Percentiles rank a stretch among this genome's conserved stretches.
Conservation (phyloP, 2,888 invertebrate species). For the Arrhopalites spinosus region DNA sequence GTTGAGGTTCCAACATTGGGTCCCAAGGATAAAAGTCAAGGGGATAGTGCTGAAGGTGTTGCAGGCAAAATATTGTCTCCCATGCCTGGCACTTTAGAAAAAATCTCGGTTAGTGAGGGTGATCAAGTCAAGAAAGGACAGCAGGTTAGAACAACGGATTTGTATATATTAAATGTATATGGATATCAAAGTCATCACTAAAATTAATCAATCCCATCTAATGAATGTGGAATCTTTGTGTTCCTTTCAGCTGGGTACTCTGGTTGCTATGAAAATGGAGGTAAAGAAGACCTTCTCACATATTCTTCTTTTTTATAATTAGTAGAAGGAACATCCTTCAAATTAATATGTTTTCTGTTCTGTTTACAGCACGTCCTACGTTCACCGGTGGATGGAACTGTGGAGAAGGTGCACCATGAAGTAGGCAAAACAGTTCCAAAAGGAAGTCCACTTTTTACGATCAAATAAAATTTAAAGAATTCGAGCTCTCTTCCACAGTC, state of each 20-base stretch:
- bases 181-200: too few species aligned
- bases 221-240: too few species aligned
- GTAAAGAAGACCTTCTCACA: slow-evolving; percentile 59
- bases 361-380: slow-evolving; percentile 76
- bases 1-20: slow-evolving; percentile 70
- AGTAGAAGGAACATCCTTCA: too few species aligned
- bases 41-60: slow-evolving; percentile 64
- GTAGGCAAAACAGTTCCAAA: slow-evolving; percentile 84
- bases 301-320: too few species aligned
- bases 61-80: slow-evolving; percentile 76
- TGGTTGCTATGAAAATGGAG: slow-evolving; percentile 99
- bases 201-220: too few species aligned
- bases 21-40: slow-evolving; percentile 65
- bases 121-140: slow-evolving; percentile 85
- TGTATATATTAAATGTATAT: too few species aligned
- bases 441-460: slow-evolving; percentile 49
- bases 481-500: too few species aligned
- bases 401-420: slow-evolving; percentile 73
- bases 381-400: slow-evolving; percentile 76
- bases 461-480: slow-evolving; percentile 29
- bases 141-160: too few species aligned
- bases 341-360: background rate
- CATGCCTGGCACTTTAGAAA: slow-evolving; percentile 95
- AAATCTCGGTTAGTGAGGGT: slow-evolving; percentile 80
- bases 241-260: slow-evolving; percentile 84